Conservation (phyloP, 2,888 invertebrate genomes). For the Mimachlamys varia region DNA sequence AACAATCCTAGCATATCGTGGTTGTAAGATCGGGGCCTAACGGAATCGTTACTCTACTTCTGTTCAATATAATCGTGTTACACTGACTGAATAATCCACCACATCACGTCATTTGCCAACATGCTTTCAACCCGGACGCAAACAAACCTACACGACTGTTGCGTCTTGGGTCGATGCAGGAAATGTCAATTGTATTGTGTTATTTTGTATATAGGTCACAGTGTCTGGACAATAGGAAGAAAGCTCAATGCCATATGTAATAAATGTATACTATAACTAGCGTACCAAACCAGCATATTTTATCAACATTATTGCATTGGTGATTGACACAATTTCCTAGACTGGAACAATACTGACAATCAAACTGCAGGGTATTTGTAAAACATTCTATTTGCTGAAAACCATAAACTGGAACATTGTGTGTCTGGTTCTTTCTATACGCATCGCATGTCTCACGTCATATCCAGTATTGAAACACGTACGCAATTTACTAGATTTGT, state of each 20-base stretch:
- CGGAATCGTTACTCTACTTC: not conserved
- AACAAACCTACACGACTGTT: not conserved
- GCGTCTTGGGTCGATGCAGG: not conserved
- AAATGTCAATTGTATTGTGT: not conserved
- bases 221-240: not conserved
- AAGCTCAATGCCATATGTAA: not conserved
- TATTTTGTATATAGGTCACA: not conserved
- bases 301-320: too few species aligned
- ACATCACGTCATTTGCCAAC: not conserved
- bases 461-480: too few species aligned
- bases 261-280: not conserved
- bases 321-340: too few species aligned
- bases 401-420: too few species aligned
- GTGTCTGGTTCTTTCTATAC: too few species aligned
- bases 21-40: not conserved
- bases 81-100: not conserved
- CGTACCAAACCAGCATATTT: not conserved
- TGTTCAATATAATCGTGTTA: not conserved
- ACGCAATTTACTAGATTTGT: too few species aligned
- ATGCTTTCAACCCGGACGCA: not conserved
- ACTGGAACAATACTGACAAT: too few species aligned
- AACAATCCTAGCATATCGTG: not conserved
- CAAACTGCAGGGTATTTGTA: too few species aligned
- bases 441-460: too few species aligned
- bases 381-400: too few species aligned